Percentiles rank a stretch among this genome's conserved stretches.
These are phyloP conservation scores for Dasyurus viverrinus DNA, from an alignment of 2,113 vertebrate genomes.

Conservation along the genomic window DNA sequence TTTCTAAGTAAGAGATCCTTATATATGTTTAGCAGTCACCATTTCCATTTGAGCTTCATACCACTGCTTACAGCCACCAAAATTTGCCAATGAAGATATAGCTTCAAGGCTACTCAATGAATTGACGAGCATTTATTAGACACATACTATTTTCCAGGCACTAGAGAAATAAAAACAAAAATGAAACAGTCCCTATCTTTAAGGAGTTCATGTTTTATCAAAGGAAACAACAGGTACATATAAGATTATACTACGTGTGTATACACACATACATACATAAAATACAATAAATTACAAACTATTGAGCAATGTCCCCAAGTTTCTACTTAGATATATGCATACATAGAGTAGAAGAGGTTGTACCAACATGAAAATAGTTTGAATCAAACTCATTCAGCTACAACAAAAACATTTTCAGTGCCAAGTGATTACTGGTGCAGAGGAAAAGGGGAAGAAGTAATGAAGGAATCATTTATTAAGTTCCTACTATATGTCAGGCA, in stretches of 20 bases:
- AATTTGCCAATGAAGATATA: neutral
- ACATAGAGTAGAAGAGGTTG: slow-evolving; percentile 3
- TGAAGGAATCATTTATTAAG: neutral
- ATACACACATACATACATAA: neutral
- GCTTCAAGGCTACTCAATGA: neutral
- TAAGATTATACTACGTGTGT: neutral
- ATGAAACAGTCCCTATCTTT: neutral
- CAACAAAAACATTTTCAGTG: slow-evolving; percentile 17
- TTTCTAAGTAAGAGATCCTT: neutral
- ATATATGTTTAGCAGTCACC: neutral
- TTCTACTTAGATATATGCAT: slow-evolving; percentile 20
- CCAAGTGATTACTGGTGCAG: neutral
- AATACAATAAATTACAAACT: neutral
- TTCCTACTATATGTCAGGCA: neutral
- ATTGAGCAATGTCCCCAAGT: neutral
- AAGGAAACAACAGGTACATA: neutral
- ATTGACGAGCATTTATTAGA: neutral
- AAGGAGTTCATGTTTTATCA: neutral
- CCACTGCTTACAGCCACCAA: neutral
- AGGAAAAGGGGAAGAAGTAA: neutral
- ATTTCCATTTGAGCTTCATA: neutral
- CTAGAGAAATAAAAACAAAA: neutral
- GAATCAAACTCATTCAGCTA: neutral
- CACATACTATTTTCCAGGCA: neutral
- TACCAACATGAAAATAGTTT: neutral